phyloP scores from a whole-genome alignment of 2,113 vertebrate species.

The Leuciscus idus region DNA sequence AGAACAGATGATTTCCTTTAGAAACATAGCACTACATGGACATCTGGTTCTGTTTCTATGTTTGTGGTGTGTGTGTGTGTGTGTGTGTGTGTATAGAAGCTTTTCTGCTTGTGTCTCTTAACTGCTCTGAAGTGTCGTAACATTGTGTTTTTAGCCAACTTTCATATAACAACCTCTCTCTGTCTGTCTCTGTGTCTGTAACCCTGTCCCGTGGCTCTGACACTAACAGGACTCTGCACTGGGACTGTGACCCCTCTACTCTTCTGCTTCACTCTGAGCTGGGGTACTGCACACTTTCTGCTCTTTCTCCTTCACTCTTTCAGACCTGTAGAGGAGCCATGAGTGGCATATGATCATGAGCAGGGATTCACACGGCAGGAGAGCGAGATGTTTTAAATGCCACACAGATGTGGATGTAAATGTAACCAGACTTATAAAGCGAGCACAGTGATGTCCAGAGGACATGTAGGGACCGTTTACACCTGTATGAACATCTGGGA shows the following conservation, averaged over 20 bases:
- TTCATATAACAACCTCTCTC: conserved; percentile 27
- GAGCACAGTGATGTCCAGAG: neutral
- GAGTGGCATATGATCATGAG: neutral
- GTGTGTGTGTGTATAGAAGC: neutral
- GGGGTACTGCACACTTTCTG: conserved; percentile 96
- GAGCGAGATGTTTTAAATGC: neutral
- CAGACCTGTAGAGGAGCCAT: neutral
- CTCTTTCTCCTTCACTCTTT: conserved; percentile 71
- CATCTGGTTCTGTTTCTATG: neutral
- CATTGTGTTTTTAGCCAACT: neutral
- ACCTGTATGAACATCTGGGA: neutral
- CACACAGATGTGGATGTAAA: neutral
- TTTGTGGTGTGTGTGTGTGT: neutral
- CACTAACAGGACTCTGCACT: conserved; percentile 99
- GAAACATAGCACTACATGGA: neutral
- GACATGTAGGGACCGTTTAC: neutral
- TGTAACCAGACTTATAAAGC: neutral
- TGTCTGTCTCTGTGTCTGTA: conserved; percentile 84
- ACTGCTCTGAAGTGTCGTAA: neutral
- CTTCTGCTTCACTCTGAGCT: conserved; percentile 99
- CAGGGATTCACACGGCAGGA: neutral
- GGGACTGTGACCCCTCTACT: conserved; percentile 99
- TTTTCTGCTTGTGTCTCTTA: neutral
- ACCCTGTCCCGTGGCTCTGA: conserved; percentile 91
- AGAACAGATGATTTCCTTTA: neutral